Percentiles rank a stretch among this genome's conserved stretches.
phyloP scores from a whole-genome alignment of 2,113 vertebrate species.

The Telmatochromis sp. region DNA sequence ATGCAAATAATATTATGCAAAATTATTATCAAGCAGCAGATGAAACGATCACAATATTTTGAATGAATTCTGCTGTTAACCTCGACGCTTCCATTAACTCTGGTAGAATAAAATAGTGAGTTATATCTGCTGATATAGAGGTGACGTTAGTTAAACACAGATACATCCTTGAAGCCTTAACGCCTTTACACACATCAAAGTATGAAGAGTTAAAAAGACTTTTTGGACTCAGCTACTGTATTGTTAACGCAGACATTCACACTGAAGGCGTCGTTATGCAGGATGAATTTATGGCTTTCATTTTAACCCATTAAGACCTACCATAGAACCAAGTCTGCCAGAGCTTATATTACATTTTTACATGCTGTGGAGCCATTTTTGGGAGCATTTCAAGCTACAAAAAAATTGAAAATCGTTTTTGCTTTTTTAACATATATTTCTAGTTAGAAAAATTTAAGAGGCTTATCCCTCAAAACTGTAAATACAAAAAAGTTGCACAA shows the following conservation, averaged over 20 bases:
- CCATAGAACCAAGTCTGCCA: too few species aligned
- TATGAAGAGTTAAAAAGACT: fast-evolving
- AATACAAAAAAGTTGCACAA: too few species aligned
- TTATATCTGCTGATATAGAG: not conserved
- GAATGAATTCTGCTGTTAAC: not conserved
- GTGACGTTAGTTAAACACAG: not conserved
- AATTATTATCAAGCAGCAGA: not conserved
- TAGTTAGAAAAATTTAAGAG: too few species aligned
- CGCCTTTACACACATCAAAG: not conserved
- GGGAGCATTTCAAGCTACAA: too few species aligned
- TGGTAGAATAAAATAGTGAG: not conserved
- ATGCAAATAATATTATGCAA: not conserved
- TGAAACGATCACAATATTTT: not conserved
- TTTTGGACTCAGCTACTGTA: not conserved
- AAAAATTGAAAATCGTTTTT: fast-evolving
- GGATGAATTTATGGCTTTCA: not conserved
- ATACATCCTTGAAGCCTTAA: not conserved
- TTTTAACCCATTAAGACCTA: not conserved
- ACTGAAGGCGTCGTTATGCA: fast-evolving
- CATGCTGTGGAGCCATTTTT: fast-evolving
- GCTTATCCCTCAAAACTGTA: too few species aligned
- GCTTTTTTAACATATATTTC: too few species aligned
- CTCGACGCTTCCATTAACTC: not conserved
- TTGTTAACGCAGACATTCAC: not conserved
- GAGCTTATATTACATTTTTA: fast-evolving